Conservation (phyloP, 2,888 invertebrate species). For the Andrena camellia region DNA sequence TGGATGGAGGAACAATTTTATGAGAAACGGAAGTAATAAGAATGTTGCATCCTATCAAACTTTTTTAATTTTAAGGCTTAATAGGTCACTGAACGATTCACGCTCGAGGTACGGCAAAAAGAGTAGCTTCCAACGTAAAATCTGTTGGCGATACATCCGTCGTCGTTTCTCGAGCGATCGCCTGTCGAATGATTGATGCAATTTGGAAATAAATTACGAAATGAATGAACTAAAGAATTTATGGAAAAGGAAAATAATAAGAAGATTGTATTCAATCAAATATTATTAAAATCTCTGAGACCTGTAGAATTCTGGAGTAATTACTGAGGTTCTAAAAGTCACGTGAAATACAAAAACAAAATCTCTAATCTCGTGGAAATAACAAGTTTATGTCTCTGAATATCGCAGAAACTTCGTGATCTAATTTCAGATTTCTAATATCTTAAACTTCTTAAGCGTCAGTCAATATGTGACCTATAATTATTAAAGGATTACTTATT, state of each 20-base stretch:
- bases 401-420: too few relatives aligned
- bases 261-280: neutral
- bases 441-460: neutral
- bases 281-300: neutral
- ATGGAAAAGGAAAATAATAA: neutral
- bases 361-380: neutral
- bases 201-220: neutral
- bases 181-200: neutral
- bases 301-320: neutral
- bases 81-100: neutral
- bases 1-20: constrained; percentile 8
- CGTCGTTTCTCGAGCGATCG: neutral
- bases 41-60: neutral
- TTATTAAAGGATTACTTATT: neutral
- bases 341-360: neutral
- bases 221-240: neutral
- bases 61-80: constrained; percentile 13
- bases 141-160: neutral
- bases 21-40: constrained; percentile 14
- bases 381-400: too few relatives aligned
- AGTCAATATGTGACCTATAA: neutral
- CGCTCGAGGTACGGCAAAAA: neutral
- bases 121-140: neutral
- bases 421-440: neutral
- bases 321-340: neutral